Evolutionary conservation across 1,140 invertebrate genomes (phyloP), one percentile per base, ranked within the genome.

Genomic region (Lethocerus indicus): DNA sequence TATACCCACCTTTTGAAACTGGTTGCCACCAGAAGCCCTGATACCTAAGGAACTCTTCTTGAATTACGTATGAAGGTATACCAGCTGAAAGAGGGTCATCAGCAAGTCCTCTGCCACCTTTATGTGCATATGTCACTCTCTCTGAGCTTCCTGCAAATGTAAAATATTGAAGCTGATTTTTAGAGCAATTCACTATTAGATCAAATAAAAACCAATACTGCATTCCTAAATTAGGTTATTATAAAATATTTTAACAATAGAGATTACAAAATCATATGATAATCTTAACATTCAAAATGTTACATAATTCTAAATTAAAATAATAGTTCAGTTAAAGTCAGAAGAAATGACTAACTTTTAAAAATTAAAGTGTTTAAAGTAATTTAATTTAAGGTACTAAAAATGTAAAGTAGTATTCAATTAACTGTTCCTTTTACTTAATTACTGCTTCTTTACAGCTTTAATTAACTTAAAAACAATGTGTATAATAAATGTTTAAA

Each of bases 1-100:
- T n/a, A n/a, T n/a, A n/a, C n/a, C n/a, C n/a, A 78, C 76, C 78
- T 56, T 71, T 66, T 42, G 67, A 74, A 53, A 73, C 72, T 4
- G 91, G 91, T 60, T 92, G 85, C 94, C 93, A 98, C 93, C 93
- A 98, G 63, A 89, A 95, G 0, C 93, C 93, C 54, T 83, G 85
- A 64, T 91, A 97, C 26, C 94, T 75, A 50, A 82, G 87, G 69
- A 98, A 97, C 69, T 98, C 94, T 70, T 98, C 94, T 69, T 97
- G 93, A 65, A 94, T 93, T 0, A 98, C 89, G 67, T 96, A 98
- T 7, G 89, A 93, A 0, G 94, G 91, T 25, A 90, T 80, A 1
- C 93, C 94, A 2, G 90, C 87, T 60, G 82, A 87, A 0, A 86
- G 61, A 1, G 87, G 87, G 67, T 94, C 87, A 56, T 89, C 83